Percentiles rank a stretch among this genome's conserved stretches.
These are phyloP conservation scores for Monoplex corrugatus DNA, from an alignment of 2,888 invertebrate species.

Conservation along the genomic window DNA sequence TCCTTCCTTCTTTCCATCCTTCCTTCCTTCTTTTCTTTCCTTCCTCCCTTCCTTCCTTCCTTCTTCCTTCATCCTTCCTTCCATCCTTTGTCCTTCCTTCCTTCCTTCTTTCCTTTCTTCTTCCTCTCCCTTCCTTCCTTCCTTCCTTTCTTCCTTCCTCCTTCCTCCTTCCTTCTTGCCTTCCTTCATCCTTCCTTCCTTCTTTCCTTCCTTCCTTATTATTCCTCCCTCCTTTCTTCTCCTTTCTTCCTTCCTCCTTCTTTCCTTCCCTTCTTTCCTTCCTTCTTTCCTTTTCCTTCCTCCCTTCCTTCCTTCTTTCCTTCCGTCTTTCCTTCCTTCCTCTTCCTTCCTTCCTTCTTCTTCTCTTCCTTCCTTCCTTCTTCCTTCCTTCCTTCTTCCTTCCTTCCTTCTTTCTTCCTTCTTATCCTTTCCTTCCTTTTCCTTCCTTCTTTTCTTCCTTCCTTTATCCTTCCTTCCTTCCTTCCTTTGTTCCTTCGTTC, in stretches of 20 bases:
- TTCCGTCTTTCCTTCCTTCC: background rate
- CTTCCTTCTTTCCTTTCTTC: background rate
- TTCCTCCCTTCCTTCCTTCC: background rate
- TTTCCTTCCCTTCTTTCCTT: background rate
- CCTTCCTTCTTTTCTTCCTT: background rate
- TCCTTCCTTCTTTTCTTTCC: background rate
- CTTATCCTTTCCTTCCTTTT: background rate
- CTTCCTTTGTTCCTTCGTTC: background rate
- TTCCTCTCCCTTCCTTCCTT: background rate
- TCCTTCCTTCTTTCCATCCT: background rate
- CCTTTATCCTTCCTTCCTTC: background rate
- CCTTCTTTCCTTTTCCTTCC: background rate
- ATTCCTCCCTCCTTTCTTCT: background rate
- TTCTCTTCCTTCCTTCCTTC: background rate
- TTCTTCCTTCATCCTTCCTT: background rate
- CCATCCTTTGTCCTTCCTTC: background rate
- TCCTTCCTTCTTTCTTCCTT: background rate
- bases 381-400: background rate
- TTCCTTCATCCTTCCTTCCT: background rate
- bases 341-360: background rate
- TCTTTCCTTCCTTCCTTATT: background rate
- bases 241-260: background rate
- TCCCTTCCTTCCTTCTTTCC: background rate
- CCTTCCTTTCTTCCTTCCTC: background rate
- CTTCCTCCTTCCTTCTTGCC: background rate